These are phyloP conservation scores for Hyles lineata DNA, from an alignment of 2,888 invertebrate genomes.

Conservation along the genomic window DNA sequence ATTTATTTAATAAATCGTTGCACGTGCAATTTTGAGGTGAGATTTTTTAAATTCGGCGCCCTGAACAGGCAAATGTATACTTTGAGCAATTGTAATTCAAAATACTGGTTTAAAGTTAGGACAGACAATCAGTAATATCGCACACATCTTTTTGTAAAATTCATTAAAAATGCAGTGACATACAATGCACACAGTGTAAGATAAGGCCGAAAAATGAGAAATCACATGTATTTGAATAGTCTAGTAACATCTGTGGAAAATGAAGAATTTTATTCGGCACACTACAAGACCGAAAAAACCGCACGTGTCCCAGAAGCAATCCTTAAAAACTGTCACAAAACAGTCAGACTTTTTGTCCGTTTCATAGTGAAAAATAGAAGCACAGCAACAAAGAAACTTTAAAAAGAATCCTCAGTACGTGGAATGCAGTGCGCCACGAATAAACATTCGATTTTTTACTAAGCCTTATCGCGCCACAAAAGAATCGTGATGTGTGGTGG, in stretches of 20 bases:
- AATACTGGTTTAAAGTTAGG: no score
- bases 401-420: slow-evolving; percentile 44
- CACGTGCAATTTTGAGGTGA: no score
- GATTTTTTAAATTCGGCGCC: no score
- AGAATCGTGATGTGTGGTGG: slow-evolving; percentile 73
- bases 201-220: background rate
- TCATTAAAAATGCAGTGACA: no score
- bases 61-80: no score
- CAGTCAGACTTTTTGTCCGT: background rate
- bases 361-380: slow-evolving; percentile 19
- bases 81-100: no score
- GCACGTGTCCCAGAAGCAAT: background rate
- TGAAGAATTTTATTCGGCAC: background rate
- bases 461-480: slow-evolving; percentile 70
- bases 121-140: no score
- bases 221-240: background rate
- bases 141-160: no score
- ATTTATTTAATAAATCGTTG: no score
- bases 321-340: slow-evolving; percentile 8
- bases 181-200: background rate
- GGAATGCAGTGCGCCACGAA: slow-evolving; percentile 51
- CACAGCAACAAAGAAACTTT: slow-evolving; percentile 31
- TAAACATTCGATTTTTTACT: slow-evolving; percentile 66
- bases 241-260: background rate
- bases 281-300: background rate